Conservation (phyloP, 2,797 vertebrate species). For the Cichlasoma orientale region DNA sequence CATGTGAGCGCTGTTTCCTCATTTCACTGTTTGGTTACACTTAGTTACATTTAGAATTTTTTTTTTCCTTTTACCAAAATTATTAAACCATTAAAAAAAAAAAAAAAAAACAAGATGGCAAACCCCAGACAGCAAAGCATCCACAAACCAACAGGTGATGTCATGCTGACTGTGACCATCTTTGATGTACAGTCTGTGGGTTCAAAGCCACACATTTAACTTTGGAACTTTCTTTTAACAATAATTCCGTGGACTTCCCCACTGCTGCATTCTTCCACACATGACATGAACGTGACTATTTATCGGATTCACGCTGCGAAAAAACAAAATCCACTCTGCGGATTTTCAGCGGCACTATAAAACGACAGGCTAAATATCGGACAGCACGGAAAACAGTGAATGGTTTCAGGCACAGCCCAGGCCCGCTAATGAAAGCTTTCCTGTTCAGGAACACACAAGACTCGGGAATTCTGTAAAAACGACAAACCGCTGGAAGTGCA, state of each 20-base stretch:
- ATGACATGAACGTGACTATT: not conserved
- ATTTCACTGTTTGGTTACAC: too few species aligned
- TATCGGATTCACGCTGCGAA: not conserved
- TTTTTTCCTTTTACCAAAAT: not conserved
- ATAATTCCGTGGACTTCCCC: not conserved
- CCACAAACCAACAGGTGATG: too few species aligned
- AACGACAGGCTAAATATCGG: not conserved
- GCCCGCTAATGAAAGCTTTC: not conserved
- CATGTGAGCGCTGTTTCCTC: too few species aligned
- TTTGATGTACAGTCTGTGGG: too few species aligned
- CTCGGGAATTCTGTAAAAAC: not conserved
- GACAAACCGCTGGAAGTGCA: conserved; percentile 9
- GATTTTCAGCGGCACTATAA: not conserved
- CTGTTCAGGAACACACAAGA: not conserved
- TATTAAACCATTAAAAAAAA: not conserved
- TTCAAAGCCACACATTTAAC: too few species aligned
- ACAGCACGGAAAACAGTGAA: not conserved
- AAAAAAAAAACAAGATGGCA: not conserved
- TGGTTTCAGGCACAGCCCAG: not conserved
- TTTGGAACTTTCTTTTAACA: not conserved
- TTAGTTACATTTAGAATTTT: too few species aligned
- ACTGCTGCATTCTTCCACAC: not conserved
- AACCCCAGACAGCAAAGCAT: not conserved
- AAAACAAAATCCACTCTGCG: not conserved
- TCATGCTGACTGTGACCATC: too few species aligned